A percentile compares a stretch with the other conserved stretches of the same genome.
These are phyloP conservation scores for Astreopora myriophthalma DNA, from an alignment of 64 coral and sea anemone species.

Conservation along the genomic window DNA sequence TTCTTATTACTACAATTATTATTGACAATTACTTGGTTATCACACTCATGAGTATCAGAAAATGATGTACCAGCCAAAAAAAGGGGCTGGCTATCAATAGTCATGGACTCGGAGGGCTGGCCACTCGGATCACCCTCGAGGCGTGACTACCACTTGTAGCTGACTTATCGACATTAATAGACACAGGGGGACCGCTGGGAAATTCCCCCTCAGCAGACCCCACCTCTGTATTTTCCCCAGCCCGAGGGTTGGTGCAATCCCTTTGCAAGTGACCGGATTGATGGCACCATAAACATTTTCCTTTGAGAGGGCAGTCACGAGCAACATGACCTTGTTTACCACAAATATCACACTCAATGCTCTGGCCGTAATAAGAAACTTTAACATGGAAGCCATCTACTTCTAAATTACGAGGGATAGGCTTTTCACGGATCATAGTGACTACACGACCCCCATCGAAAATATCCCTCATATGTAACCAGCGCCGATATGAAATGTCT, in stretches of 20 bases:
- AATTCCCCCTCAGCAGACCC: too few relatives aligned
- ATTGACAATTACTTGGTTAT: too few relatives aligned
- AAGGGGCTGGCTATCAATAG: too few relatives aligned
- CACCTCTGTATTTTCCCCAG: too few relatives aligned
- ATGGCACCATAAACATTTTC: neutral
- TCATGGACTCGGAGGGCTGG: too few relatives aligned
- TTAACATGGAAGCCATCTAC: neutral
- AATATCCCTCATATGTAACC: neutral
- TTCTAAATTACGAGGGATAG: neutral
- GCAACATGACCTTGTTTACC: neutral
- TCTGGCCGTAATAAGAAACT: neutral
- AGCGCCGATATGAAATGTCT: neutral
- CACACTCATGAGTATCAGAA: too few relatives aligned
- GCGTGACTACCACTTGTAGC: too few relatives aligned
- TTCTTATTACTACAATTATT: too few relatives aligned
- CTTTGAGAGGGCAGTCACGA: neutral
- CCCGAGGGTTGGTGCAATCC: neutral
- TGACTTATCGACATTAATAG: too few relatives aligned
- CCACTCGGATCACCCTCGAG: too few relatives aligned
- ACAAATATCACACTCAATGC: neutral
- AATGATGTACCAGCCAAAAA: too few relatives aligned
- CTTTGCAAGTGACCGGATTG: neutral
- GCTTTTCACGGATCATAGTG: neutral
- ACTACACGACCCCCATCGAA: neutral
- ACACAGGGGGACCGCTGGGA: too few relatives aligned